Evolutionary conservation across 2,888 invertebrate species (phyloP).

Genomic region (Apamea monoglypha): DNA sequence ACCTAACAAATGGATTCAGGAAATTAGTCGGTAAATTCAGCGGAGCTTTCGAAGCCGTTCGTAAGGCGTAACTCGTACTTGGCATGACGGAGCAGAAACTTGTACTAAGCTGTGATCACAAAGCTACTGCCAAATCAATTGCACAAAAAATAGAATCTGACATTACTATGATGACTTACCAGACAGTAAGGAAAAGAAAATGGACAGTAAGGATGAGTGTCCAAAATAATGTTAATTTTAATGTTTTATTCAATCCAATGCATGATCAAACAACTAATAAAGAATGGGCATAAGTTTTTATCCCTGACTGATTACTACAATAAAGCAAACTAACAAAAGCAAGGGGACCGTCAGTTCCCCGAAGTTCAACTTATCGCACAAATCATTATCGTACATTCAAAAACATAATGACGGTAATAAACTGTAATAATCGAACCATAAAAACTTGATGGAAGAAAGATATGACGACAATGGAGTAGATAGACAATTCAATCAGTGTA

Average conservation of each 20-base stretch:
- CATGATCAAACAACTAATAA: neutral
- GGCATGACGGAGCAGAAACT: slow-evolving; percentile 23
- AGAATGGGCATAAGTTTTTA: neutral
- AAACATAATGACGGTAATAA: slow-evolving; percentile 64
- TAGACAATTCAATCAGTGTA: slow-evolving; percentile 82
- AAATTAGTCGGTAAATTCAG: slow-evolving; percentile 31
- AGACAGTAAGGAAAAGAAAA: neutral
- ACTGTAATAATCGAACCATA: slow-evolving; percentile 68
- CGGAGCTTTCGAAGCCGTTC: slow-evolving; percentile 32
- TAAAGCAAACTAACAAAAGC: slow-evolving; percentile 37
- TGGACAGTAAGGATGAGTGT: neutral
- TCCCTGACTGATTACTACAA: slow-evolving; percentile 30
- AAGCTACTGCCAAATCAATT: slow-evolving; percentile 8
- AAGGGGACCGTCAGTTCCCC: slow-evolving; percentile 31
- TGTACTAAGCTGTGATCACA: slow-evolving; percentile 2
- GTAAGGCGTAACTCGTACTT: slow-evolving; percentile 7
- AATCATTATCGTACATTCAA: slow-evolving; percentile 58
- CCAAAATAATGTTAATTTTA: slow-evolving; percentile 14
- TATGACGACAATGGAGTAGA: slow-evolving; percentile 78
- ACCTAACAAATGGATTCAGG: slow-evolving; percentile 33
- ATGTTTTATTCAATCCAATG: neutral
- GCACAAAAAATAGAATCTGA: neutral
- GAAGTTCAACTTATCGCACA: slow-evolving; percentile 57
- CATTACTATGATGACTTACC: neutral
- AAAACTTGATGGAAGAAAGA: slow-evolving; percentile 71